These are phyloP conservation scores for Tapirus terrestris DNA, from an alignment of 2,113 vertebrate genomes.

Conservation along the genomic window DNA sequence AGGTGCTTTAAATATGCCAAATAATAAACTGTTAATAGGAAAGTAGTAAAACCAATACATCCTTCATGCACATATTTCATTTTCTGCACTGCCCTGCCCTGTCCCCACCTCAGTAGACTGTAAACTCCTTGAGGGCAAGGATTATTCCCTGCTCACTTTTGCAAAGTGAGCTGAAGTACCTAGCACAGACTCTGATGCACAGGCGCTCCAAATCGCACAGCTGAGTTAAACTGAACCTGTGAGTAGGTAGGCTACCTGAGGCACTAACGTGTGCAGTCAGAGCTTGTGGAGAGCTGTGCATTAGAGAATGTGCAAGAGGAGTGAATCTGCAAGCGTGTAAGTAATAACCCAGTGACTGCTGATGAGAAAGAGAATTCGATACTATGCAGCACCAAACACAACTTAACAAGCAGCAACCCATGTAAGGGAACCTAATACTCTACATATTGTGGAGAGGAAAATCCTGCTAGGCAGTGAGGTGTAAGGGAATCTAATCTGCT, in stretches of 20 bases:
- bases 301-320: constrained; percentile 38
- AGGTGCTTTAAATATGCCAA: constrained; percentile 23
- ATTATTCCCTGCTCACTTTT: not conserved
- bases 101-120: not conserved
- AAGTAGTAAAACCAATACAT: constrained; percentile 27
- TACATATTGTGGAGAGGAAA: constrained; percentile 62
- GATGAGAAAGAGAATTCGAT: constrained; percentile 60
- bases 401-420: constrained; percentile 58
- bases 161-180: not conserved
- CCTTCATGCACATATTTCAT: not conserved
- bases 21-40: constrained; percentile 13
- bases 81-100: not conserved
- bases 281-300: not conserved
- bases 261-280: not conserved
- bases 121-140: not conserved
- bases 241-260: not conserved
- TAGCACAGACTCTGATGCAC: not conserved
- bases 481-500: constrained; percentile 76
- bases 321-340: constrained; percentile 54
- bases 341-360: constrained; percentile 61
- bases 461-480: constrained; percentile 69
- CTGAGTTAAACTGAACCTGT: constrained; percentile 2
- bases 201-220: not conserved
- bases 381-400: not conserved
- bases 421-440: constrained; percentile 73